Evolutionary conservation across 1,140 invertebrate genomes (phyloP), one percentile per base, ranked within the genome.

Genomic region (Drepana arcuata): DNA sequence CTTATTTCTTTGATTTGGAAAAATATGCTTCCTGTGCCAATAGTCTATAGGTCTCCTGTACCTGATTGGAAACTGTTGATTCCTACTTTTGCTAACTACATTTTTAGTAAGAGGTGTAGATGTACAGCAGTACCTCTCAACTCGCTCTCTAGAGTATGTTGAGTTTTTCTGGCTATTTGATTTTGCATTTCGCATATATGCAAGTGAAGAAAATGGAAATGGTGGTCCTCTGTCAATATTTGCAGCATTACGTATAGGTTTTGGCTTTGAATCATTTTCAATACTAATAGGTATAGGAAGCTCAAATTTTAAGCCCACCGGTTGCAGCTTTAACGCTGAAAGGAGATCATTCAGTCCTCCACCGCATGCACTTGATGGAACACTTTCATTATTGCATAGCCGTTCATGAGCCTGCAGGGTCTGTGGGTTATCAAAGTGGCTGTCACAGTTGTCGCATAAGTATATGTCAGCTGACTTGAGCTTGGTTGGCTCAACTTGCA

Each of bases 381-480:
- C 30, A 38, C 37, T 38, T 27, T 78, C 66, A 62, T 67, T 73
- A 34, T 74, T 74, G 59, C 83, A 84, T 10, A 80, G 57, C 51
- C 72, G 72, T 54, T 84, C 81, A 52, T 84, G 81, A 9, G 63
- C 62, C 48, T 62, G 63, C 18, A 83, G 45, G 27, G 65, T 43
- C 16, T 81, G 64, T 24, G 72, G 48, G 42, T 75, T 83, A 32
- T 84, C 73, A 64, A 84, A 83, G 37, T 79, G 72, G 48, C 73
- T 89, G 71, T 91, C 90, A 65, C 90, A 92, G 58, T 89, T 89
- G 50, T 92, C 90, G 60, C 90, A 92, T 6, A 91, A 75, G 69
- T 91, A 91, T 51, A 92, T 91, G 55, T 91, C 89, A 28, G 87
- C 84, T 15, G 77, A 49, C 33, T 70, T 71, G 4, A 61, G 13